Conservation (phyloP, 1,140 invertebrate genomes). For the Lordiphosa collinella region DNA sequence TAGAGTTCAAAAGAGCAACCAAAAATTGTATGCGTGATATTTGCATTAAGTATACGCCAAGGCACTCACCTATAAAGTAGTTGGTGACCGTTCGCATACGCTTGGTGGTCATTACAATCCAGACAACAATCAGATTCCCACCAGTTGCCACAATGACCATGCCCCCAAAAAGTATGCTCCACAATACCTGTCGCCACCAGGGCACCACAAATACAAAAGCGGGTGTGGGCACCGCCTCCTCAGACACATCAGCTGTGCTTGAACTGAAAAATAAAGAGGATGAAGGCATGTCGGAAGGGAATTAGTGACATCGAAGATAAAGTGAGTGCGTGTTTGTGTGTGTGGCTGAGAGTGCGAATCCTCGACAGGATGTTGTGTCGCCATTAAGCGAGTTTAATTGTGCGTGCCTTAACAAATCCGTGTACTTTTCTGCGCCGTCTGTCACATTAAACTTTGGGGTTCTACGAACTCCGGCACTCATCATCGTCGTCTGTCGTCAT, state of each 20-base stretch:
- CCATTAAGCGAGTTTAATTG: conserved; percentile 73
- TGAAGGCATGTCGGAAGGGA: conserved; percentile 30
- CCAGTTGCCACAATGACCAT: conserved; percentile 96
- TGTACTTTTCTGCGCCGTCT: conserved; percentile 54
- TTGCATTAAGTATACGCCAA: conserved; percentile 10
- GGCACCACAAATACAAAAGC: conserved; percentile 86
- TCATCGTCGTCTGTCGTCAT: conserved; percentile 38
- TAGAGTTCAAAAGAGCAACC: conserved; percentile 1
- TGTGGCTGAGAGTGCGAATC: conserved; percentile 4
- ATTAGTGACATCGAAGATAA: conserved; percentile 71
- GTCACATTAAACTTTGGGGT: conserved; percentile 53
- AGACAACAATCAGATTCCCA: conserved; percentile 96
- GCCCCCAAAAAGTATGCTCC: conserved; percentile 89
- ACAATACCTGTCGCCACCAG: conserved; percentile 91
- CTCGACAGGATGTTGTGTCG: conserved; percentile 45
- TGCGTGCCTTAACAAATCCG: conserved; percentile 72
- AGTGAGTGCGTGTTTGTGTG: conserved; percentile 55
- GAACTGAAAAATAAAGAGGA: background rate
- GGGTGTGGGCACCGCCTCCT: conserved; percentile 32
- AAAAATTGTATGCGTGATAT: conserved; percentile 25
- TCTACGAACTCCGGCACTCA: conserved; percentile 29
- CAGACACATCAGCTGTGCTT: conserved; percentile 32
- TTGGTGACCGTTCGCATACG: conserved; percentile 97
- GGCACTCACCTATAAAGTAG: conserved; percentile 90
- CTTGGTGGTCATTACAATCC: conserved; percentile 95